A percentile compares a stretch with the other conserved stretches of the same genome.
These are phyloP conservation scores for Cardiocondyla obscurior DNA, from an alignment of 1,140 invertebrate species.

Conservation along the genomic window DNA sequence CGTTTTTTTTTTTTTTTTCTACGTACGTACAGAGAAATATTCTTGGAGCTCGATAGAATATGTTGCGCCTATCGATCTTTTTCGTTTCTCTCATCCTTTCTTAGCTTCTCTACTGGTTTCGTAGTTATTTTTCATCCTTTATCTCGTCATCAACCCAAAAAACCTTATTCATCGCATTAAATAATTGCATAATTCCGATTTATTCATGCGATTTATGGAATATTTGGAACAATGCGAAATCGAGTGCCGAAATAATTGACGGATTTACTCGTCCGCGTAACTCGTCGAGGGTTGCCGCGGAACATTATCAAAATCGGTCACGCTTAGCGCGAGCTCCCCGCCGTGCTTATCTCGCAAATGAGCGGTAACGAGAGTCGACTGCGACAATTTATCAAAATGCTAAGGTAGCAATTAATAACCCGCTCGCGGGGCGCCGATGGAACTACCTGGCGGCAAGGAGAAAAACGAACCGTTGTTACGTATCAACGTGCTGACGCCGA, in stretches of 20 bases:
- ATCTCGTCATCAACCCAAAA: neutral
- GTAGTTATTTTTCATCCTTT: neutral
- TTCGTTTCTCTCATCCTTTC: neutral
- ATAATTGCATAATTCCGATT: neutral
- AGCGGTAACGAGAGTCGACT: conserved; percentile 50
- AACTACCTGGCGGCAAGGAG: conserved; percentile 45
- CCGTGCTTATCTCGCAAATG: conserved; percentile 50
- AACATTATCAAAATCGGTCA: conserved; percentile 37
- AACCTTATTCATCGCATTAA: neutral
- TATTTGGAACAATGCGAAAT: neutral
- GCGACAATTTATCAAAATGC: conserved; percentile 53
- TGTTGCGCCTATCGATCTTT: neutral
- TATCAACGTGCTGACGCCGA: conserved; percentile 44
- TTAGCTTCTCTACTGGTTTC: neutral
- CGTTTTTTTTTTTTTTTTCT: conserved; percentile 10
- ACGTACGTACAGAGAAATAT: neutral
- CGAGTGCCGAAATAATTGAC: neutral
- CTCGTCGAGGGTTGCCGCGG: neutral
- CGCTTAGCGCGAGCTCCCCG: neutral
- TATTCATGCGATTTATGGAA: neutral
- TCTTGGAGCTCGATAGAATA: conserved; percentile 10
- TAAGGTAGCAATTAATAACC: conserved; percentile 53
- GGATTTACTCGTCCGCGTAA: conserved; percentile 1
- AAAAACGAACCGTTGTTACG: conserved; percentile 53
- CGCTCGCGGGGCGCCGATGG: conserved; percentile 47